Conservation (phyloP, 2,113 vertebrate species). For the Otolemur garnettii region DNA sequence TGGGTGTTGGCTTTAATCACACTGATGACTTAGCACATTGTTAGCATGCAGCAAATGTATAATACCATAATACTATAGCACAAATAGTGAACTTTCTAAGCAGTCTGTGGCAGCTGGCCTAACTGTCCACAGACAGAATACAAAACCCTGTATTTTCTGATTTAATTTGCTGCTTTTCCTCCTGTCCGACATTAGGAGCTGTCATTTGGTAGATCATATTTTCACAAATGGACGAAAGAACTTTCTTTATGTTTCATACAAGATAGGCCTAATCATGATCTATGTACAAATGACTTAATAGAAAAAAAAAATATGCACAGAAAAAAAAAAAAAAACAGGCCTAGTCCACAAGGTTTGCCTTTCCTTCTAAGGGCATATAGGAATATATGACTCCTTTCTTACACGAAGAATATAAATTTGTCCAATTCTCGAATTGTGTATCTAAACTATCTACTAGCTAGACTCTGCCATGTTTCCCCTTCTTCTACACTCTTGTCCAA, state of each 20-base stretch:
- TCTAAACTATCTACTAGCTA: neutral
- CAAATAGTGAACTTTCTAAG: conserved; percentile 50
- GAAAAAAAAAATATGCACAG: no score
- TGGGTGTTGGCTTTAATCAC: conserved; percentile 43
- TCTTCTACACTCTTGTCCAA: neutral
- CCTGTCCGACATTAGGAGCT: neutral
- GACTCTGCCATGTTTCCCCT: neutral
- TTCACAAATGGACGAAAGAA: conserved; percentile 18
- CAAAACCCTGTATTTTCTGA: conserved; percentile 30
- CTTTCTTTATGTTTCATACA: neutral
- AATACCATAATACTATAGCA: neutral
- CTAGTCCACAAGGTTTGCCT: conserved; percentile 35
- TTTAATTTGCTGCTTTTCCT: conserved; percentile 31
- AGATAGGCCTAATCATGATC: conserved; percentile 5
- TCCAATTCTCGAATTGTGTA: neutral
- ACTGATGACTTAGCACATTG: conserved; percentile 36
- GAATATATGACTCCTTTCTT: neutral
- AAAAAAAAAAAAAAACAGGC: neutral
- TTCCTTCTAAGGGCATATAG: neutral
- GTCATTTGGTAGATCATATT: conserved; percentile 12
- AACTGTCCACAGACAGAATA: conserved; percentile 44
- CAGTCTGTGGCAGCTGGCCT: conserved; percentile 51
- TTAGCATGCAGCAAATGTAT: conserved; percentile 50
- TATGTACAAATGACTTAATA: no score
- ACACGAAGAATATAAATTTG: neutral